Percentiles rank a stretch among this genome's conserved stretches.
Conservation (phyloP, 2,888 invertebrate species). For the Dysmachus trigonus region DNA sequence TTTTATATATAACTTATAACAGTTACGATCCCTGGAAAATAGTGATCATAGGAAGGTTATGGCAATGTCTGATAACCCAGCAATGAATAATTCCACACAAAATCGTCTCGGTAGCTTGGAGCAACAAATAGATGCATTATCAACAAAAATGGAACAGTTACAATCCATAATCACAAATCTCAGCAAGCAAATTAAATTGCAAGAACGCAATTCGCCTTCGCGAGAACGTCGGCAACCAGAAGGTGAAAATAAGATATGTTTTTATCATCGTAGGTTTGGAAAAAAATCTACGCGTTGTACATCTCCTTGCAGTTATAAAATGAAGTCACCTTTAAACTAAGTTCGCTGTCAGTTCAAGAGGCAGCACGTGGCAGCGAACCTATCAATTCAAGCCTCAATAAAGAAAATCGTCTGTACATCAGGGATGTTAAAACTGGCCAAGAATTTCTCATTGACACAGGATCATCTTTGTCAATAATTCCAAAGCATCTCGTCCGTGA, state of each 20-base stretch:
- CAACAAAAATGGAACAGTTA: neutral
- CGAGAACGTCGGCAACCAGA: neutral
- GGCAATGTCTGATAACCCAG: neutral
- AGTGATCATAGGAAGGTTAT: neutral
- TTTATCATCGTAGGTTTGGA: slow-evolving; percentile 13
- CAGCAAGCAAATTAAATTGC: neutral
- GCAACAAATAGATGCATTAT: neutral
- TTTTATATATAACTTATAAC: no score
- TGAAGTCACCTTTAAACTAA: slow-evolving; percentile 8
- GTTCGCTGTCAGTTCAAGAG: neutral
- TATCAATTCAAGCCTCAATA: neutral
- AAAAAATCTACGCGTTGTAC: neutral
- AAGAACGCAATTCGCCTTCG: neutral
- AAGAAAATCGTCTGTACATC: neutral
- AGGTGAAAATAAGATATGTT: neutral
- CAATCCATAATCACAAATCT: neutral
- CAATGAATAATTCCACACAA: neutral
- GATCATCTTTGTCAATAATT: neutral
- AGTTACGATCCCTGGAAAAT: no score
- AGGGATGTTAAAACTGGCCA: neutral
- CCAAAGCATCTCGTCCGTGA: no score
- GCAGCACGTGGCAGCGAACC: neutral
- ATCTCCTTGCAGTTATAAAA: neutral
- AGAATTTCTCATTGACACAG: neutral
- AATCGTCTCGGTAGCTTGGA: neutral